Evolutionary conservation across 2,113 vertebrate genomes (phyloP), one percentile per base, ranked within the genome.

Genomic region (Lasiurus cinereus): DNA sequence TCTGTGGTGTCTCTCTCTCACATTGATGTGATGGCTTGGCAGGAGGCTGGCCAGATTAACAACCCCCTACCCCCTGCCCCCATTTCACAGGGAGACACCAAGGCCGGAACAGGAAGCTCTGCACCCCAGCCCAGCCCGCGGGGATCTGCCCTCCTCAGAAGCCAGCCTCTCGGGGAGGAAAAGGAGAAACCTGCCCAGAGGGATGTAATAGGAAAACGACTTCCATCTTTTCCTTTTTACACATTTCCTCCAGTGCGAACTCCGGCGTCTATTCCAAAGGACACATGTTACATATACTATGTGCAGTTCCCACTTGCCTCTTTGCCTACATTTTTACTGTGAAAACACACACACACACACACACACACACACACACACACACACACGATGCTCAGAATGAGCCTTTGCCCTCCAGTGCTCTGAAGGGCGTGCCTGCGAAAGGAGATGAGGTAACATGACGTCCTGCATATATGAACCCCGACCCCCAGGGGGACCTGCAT

Each of bases 271-370:
- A 69, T 43, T 39, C 48, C 56, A 43, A 62, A 87, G 39, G 78
- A 52, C 11, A 5, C 5, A 22, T 6, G 24, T 8, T 29, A 56
- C 10, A 24, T 8, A 2, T 24, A 62, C 24, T 14, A n/a, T 0
- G 6, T 3, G 39, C 36, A 36, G 16, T 67, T 84, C 15, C 39
- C 3, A 54, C 56, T 27, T 59, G 21, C 52, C 54, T 39, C 72
- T 92, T 79, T 46, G 36, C 67, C 31, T 72, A 39, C 46, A 50
- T 24, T 92, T 88, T 78, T 48, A 74, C 21, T 31, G n/a, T 54
- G 21, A 39, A 39, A 39, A 39, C 56, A 62, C 22, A 64, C 39
- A 39, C 39, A 39, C 39, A 39, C 39, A 39, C 39, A 39, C 39
- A 39, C 39, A 39, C 39, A 39, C 39, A 39, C 39, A 39, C 39